Conservation (phyloP, 2,797 vertebrate genomes). For the Bovichtus diacanthus region DNA sequence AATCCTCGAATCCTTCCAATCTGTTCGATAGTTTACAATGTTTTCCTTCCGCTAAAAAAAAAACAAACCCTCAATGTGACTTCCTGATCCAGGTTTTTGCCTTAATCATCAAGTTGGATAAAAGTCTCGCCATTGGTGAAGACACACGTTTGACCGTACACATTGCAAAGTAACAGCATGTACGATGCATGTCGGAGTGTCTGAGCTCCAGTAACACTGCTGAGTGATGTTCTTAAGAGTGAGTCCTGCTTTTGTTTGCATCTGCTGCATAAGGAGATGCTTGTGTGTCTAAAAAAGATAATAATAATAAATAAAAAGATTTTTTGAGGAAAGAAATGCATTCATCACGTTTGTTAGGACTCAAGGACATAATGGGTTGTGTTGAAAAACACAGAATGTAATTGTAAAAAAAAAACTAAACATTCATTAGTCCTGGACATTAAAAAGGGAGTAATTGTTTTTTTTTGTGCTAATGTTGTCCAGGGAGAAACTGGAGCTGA, state of each 20-base stretch:
- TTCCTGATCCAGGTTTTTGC: background rate
- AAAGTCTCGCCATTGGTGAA: background rate
- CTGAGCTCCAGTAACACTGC: background rate
- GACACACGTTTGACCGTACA: background rate
- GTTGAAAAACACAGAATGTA: background rate
- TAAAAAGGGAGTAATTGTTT: background rate
- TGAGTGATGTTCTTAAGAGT: background rate
- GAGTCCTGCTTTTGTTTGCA: background rate
- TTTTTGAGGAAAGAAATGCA: background rate
- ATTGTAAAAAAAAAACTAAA: too few species aligned
- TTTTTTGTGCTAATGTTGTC: constrained; percentile 16
- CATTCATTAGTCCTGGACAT: too few species aligned
- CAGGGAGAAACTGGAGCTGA: constrained; percentile 96
- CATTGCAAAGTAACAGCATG: background rate
- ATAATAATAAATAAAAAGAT: too few species aligned
- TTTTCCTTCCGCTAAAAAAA: too few species aligned
- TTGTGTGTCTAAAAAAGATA: too few species aligned
- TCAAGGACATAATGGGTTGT: background rate
- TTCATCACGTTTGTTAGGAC: background rate
- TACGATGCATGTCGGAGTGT: background rate
- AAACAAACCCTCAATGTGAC: background rate
- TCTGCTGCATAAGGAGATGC: background rate
- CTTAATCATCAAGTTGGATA: constrained; percentile 25
- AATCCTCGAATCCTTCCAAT: constrained; percentile 40
- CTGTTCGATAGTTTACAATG: background rate